A percentile compares a stretch with the other conserved stretches of the same genome.
Conservation (phyloP, 2,888 invertebrate genomes). For the Brachyptera putata region DNA sequence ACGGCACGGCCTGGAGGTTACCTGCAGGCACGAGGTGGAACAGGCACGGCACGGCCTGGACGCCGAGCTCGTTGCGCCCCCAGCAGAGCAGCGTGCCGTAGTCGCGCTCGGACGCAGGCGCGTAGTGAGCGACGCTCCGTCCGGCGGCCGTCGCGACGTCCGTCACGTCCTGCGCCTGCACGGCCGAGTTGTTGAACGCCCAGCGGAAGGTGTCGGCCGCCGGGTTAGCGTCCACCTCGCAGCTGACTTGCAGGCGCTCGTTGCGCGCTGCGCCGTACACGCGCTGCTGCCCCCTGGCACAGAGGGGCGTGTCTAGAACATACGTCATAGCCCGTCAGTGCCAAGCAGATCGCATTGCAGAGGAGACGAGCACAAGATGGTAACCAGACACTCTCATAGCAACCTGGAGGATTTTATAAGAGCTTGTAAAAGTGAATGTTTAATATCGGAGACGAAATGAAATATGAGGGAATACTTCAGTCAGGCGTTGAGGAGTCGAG, state of each 20-base stretch:
- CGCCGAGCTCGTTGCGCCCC: conserved; percentile 35
- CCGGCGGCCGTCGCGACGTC: conserved; percentile 40
- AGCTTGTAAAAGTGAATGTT: no score
- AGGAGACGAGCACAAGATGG: not conserved
- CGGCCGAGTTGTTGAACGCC: conserved; percentile 43
- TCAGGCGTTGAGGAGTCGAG: no score
- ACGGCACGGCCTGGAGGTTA: no score
- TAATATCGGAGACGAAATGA: no score
- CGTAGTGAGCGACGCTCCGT: conserved; percentile 42
- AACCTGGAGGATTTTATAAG: no score
- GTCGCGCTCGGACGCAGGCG: conserved; percentile 40
- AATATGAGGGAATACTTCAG: no score
- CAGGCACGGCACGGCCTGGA: conserved; percentile 37
- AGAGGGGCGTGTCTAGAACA: conserved; percentile 35
- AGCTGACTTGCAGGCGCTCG: conserved; percentile 34
- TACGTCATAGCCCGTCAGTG: no score
- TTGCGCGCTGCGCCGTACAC: conserved; percentile 36
- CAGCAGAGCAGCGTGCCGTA: conserved; percentile 37
- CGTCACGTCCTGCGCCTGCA: conserved; percentile 33
- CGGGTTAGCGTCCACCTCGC: conserved; percentile 45
- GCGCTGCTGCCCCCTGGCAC: conserved; percentile 34
- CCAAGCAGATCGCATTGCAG: no score
- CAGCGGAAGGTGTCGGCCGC: conserved; percentile 40
- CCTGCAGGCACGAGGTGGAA: conserved; percentile 38
- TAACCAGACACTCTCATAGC: no score